Evolutionary conservation across 2,888 invertebrate genomes (phyloP), one percentile per base, ranked within the genome.

Genomic region (Torymus auratus): DNA sequence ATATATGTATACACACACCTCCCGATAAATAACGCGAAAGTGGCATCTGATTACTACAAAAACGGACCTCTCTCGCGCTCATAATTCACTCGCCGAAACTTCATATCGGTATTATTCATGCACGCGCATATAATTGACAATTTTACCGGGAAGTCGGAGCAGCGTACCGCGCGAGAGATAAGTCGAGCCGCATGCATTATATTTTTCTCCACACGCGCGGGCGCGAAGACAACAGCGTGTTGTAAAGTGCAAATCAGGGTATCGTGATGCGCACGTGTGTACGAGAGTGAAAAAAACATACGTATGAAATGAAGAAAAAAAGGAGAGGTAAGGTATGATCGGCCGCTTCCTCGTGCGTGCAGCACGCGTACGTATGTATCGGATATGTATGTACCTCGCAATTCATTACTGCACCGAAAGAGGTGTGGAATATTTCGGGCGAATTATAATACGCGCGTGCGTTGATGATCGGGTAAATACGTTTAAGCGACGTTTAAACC

Each of bases 231-330:
- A 70, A 68, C 55, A 52, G 50, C 60, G 23, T 68, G 61, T 68
- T 68, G 61, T 68, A 68, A 70, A 77, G 70, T 77, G 56, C 64
- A 64, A 77, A 77, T 77, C 70, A 70, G 20, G 56, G 56, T 64
- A 56, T 11, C 56, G 50, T 15, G 23, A 23, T 23, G n/a, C 2
- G n/a, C 20, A 23, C 20, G n/a, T 14, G 14, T 52, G 14, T 23
- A 11, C 4, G 2, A 41, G 41, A 41, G 41, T 1, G 7, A 28
- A 28, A 28, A 28, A 28, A 28, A 28, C 28, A 28, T 28, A 28
- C 4, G n/a, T n/a, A n/a, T 28, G 28, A 28, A 4, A 28, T 28
- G 17, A 64, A 53, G 41, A 55, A n/a, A 53, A 61, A 61, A 61
- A n/a, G 53, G 28, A 28, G 11, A 41, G 7, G 7, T 7, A 68